phyloP scores from a whole-genome alignment of 2,113 vertebrate genomes.

The Thalassoma bifasciatum region DNA sequence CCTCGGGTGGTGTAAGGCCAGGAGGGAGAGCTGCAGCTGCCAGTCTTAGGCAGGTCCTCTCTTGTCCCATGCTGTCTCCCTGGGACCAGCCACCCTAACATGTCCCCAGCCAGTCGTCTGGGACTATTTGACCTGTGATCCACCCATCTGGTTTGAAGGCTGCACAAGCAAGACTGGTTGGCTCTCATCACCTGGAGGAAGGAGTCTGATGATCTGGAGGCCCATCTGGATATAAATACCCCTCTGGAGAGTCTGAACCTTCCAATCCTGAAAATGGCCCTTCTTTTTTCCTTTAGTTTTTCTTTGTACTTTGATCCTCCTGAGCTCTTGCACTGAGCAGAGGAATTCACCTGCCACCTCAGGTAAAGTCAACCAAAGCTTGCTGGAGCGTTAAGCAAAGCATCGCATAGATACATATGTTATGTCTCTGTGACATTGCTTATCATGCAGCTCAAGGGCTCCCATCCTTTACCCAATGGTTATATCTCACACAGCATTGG shows the following conservation, averaged over 20 bases:
- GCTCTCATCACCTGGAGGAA: constrained; percentile 68
- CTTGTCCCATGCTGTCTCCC: constrained; percentile 65
- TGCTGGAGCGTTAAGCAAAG: constrained; percentile 61
- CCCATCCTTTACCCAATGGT: constrained; percentile 74
- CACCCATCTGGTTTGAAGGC: constrained; percentile 73
- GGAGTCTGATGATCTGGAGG: constrained; percentile 53
- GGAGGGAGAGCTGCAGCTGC: constrained; percentile 73
- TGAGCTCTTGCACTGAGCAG: constrained; percentile 2
- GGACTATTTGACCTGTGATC: constrained; percentile 70
- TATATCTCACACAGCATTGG: constrained; percentile 73
- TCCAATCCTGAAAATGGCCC: constrained; percentile 15
- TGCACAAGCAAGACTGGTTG: constrained; percentile 49
- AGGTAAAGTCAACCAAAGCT: constrained; percentile 63
- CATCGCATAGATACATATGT: constrained; percentile 76
- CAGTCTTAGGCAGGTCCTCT: constrained; percentile 69
- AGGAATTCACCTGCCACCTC: constrained; percentile 66
- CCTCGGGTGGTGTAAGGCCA: constrained; percentile 69
- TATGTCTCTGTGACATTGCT: constrained; percentile 75
- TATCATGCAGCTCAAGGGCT: constrained; percentile 79
- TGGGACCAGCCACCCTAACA: constrained; percentile 74
- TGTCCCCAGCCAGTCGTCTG: constrained; percentile 68
- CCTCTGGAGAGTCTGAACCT: constrained; percentile 45
- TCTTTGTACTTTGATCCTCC: constrained; percentile 38
- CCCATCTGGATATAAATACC: constrained; percentile 63
- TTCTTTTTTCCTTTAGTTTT: constrained; percentile 5